Evolutionary conservation across 2,113 vertebrate genomes (phyloP).

Genomic region (Hemichromis elongatus): DNA sequence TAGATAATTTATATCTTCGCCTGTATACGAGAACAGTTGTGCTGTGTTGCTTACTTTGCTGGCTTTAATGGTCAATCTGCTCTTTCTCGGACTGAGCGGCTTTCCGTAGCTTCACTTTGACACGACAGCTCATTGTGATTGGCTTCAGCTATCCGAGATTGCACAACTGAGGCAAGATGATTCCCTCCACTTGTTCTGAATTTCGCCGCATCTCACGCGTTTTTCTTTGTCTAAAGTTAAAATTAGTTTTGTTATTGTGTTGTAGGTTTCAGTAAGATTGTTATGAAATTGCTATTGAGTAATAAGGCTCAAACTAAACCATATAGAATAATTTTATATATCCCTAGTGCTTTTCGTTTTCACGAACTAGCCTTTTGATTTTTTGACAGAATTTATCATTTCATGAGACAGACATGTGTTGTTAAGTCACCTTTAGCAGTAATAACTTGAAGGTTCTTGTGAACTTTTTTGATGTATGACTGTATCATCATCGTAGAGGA

Average conservation of each 20-base stretch:
- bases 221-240: not conserved
- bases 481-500: not conserved
- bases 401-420: accelerated
- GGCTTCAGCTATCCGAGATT: slow-evolving; percentile 16
- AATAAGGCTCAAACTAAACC: not conserved
- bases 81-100: not conserved
- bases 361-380: not conserved
- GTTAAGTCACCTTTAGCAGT: not conserved
- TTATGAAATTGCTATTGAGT: accelerated
- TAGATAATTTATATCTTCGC: not conserved
- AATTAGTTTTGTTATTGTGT: not conserved
- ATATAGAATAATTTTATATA: not conserved
- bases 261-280: not conserved
- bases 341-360: not conserved
- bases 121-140: slow-evolving; percentile 76
- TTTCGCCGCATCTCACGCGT: not conserved
- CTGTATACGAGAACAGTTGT: not conserved
- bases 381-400: not conserved
- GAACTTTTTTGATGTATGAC: not conserved
- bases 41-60: not conserved
- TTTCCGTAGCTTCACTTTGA: slow-evolving; percentile 65
- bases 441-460: not conserved
- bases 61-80: not conserved
- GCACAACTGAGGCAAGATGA: not conserved
- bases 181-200: not conserved